A percentile compares a stretch with the other conserved stretches of the same genome.
Evolutionary conservation across 2,113 vertebrate species (phyloP).

Genomic region (Probosciger aterrimus): DNA sequence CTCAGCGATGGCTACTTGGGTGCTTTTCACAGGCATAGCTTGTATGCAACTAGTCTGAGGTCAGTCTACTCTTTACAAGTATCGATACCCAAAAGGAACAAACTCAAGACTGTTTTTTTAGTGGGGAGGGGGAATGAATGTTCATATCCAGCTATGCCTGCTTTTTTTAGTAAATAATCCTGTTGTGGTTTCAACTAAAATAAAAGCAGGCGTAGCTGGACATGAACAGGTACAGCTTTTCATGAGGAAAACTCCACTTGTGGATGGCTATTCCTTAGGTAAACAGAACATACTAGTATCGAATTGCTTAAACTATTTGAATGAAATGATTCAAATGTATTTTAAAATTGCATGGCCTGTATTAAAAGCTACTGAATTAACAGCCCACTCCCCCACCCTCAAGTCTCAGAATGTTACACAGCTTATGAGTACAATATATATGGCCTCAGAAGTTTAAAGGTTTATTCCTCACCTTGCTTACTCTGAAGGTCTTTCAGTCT

Average conservation of each 20-base stretch:
- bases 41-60: background rate
- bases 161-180: background rate
- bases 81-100: background rate
- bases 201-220: background rate
- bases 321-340: background rate
- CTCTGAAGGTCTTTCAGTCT: constrained; percentile 97
- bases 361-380: background rate
- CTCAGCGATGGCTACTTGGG: background rate
- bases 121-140: background rate
- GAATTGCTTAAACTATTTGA: background rate
- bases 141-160: background rate
- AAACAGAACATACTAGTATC: background rate
- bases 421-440: background rate
- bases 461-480: constrained; percentile 86
- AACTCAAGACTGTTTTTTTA: background rate
- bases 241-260: background rate
- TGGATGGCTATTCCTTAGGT: background rate
- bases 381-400: background rate
- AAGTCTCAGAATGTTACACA: background rate
- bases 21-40: background rate
- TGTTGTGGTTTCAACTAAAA: background rate
- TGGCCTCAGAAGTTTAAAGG: background rate
- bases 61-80: background rate
- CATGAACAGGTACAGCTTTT: background rate
- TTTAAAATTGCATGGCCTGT: background rate